Evolutionary conservation across 2,888 invertebrate genomes (phyloP).

Genomic region (Panzeria rudis): DNA sequence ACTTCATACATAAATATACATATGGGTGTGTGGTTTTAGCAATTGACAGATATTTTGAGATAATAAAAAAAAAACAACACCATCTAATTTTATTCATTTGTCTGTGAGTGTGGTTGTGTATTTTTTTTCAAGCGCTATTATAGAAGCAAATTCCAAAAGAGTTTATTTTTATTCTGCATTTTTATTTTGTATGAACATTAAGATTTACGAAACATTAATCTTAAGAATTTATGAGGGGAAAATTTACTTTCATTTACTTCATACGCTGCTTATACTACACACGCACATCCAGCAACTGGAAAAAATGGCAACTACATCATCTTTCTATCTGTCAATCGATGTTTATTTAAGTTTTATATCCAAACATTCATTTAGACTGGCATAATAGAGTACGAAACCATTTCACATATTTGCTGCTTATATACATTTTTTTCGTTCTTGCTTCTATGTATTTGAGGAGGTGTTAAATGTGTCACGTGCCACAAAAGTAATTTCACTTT

Average conservation of each 20-base stretch:
- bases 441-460: slow-evolving; percentile 69
- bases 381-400: slow-evolving; percentile 15
- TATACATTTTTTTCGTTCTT: slow-evolving; percentile 17
- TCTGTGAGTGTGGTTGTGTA: neutral
- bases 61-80: slow-evolving; percentile 45
- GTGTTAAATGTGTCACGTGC: slow-evolving; percentile 80
- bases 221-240: slow-evolving; percentile 59
- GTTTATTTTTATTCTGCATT: slow-evolving; percentile 32
- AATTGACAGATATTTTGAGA: slow-evolving; percentile 47
- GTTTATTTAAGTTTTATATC: slow-evolving; percentile 62
- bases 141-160: slow-evolving; percentile 46
- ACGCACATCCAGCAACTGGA: neutral
- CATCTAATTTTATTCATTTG: slow-evolving; percentile 31
- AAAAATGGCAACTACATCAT: slow-evolving; percentile 13
- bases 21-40: neutral
- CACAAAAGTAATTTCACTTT: slow-evolving; percentile 79
- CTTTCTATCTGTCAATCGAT: slow-evolving; percentile 59
- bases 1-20: neutral
- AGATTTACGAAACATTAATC: slow-evolving; percentile 69
- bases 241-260: slow-evolving; percentile 57
- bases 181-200: slow-evolving; percentile 26
- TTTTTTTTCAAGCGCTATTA: slow-evolving; percentile 7
- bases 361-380: slow-evolving; percentile 14
- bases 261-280: neutral
- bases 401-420: slow-evolving; percentile 7